These are phyloP conservation scores for Carassius auratus DNA, from an alignment of 2,113 vertebrate species.

Conservation along the genomic window DNA sequence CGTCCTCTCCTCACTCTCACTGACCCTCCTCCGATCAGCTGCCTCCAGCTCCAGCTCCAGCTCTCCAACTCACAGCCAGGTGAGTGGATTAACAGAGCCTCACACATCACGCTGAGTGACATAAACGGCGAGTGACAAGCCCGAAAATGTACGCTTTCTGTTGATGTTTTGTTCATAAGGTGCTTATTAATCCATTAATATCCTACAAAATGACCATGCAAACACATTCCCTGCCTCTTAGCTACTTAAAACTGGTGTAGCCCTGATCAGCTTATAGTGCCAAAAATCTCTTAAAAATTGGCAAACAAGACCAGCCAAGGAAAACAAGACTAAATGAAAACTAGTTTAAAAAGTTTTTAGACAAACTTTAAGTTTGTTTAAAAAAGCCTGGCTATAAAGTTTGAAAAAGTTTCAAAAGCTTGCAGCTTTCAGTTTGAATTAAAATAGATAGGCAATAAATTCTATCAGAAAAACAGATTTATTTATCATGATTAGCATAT, in stretches of 20 bases:
- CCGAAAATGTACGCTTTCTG: neutral
- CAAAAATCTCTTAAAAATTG: neutral
- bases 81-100: conserved; percentile 63
- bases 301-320: neutral
- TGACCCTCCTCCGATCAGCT: conserved; percentile 6
- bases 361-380: no score
- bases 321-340: neutral
- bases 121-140: neutral
- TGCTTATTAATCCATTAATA: neutral
- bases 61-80: neutral
- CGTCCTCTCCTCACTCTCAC: conserved; percentile 37
- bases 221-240: neutral
- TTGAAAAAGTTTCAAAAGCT: no score
- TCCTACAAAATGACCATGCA: neutral
- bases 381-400: no score
- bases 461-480: no score
- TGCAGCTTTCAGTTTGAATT: no score
- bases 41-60: neutral
- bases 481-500: no score
- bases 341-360: no score
- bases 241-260: neutral
- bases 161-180: neutral
- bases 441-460: no score
- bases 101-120: neutral
- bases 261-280: no score